These are phyloP conservation scores for Vespertilio murinus DNA, from an alignment of 2,797 vertebrate genomes.

Conservation along the genomic window DNA sequence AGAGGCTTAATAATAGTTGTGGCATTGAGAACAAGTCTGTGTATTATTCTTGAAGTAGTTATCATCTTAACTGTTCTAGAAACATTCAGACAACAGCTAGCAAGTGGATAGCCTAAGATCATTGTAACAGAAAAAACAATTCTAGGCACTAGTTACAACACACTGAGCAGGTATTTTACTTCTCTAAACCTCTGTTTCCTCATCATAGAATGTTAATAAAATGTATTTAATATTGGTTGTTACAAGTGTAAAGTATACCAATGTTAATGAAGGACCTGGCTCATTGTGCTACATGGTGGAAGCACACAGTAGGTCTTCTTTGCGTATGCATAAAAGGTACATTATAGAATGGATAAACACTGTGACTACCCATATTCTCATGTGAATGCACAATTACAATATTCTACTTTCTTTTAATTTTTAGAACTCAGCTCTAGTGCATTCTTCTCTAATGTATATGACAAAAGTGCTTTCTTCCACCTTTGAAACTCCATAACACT, in stretches of 20 bases:
- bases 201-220: neutral
- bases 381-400: neutral
- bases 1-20: neutral
- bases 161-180: neutral
- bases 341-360: neutral
- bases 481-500: neutral
- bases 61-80: neutral
- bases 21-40: neutral
- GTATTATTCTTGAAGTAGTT: neutral
- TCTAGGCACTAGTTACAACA: neutral
- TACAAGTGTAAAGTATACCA: neutral
- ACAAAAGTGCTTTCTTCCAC: neutral
- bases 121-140: neutral
- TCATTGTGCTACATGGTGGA: neutral
- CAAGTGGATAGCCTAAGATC: neutral
- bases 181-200: constrained; percentile 2
- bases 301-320: neutral
- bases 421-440: neutral
- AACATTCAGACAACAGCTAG: neutral
- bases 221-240: neutral
- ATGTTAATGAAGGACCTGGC: neutral
- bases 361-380: neutral
- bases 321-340: neutral
- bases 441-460: neutral
- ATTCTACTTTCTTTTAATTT: neutral